Evolutionary conservation across 2,797 vertebrate genomes (phyloP).

Genomic region (Rhynchonycteris naso): DNA sequence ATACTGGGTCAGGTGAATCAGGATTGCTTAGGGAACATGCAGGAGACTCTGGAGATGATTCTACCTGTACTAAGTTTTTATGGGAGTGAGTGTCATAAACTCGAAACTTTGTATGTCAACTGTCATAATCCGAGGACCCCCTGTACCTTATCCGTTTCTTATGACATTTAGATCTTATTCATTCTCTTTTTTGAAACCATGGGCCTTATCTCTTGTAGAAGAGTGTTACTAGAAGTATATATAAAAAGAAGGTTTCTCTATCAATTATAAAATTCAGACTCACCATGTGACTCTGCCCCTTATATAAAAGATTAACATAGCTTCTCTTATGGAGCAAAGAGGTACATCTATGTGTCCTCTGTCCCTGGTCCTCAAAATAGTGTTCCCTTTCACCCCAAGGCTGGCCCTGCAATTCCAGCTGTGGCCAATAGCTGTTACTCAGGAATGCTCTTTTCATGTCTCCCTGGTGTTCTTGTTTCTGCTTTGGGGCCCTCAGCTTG

Average conservation of each 20-base stretch:
- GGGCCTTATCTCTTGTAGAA: not conserved
- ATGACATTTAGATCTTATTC: not conserved
- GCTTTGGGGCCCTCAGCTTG: not conserved
- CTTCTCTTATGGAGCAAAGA: not conserved
- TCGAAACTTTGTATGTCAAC: too few relatives aligned
- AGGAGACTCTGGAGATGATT: too few relatives aligned
- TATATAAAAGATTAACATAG: not conserved
- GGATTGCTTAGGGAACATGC: too few relatives aligned
- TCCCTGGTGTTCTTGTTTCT: not conserved
- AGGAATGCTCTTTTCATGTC: not conserved
- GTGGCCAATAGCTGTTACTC: not conserved
- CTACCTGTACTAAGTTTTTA: too few relatives aligned
- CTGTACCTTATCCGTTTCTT: conserved; percentile 11
- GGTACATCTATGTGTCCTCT: not conserved
- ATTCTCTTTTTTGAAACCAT: not conserved
- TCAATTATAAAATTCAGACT: not conserved
- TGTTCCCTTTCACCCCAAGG: not conserved
- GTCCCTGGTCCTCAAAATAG: not conserved
- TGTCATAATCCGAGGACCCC: too few relatives aligned
- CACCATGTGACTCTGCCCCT: not conserved
- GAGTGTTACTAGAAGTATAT: not conserved
- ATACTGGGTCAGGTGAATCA: too few relatives aligned
- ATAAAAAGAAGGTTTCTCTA: not conserved
- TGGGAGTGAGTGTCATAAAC: too few relatives aligned
- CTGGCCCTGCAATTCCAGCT: not conserved